Percentiles rank a stretch among this genome's conserved stretches.
Evolutionary conservation across 2,113 vertebrate species (phyloP).

Genomic region (Phodopus roborovskii): DNA sequence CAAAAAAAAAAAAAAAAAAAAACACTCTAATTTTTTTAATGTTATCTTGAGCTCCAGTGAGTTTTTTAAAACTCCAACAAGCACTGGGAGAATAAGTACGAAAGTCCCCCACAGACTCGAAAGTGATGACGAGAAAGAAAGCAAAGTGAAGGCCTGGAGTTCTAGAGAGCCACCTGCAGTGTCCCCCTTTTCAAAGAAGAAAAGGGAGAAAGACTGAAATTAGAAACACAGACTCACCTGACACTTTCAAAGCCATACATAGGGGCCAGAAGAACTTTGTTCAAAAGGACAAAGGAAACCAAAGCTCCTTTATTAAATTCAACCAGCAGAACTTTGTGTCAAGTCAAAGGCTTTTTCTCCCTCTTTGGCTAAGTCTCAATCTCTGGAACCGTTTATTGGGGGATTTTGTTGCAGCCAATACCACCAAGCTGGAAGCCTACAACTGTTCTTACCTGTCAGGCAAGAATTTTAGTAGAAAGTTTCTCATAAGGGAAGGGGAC

Average conservation of each 20-base stretch:
- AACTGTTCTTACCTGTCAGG: background rate
- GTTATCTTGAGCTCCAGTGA: constrained; percentile 13
- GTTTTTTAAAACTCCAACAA: constrained; percentile 28
- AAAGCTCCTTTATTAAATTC: constrained; percentile 69
- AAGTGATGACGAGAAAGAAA: constrained; percentile 26
- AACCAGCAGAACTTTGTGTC: constrained; percentile 1
- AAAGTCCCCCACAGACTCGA: constrained; percentile 58
- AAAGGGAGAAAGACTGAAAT: constrained; percentile 68
- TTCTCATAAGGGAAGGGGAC: background rate
- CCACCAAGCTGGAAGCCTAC: background rate
- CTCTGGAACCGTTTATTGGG: constrained; percentile 1
- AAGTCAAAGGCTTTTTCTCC: background rate
- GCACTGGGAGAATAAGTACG: constrained; percentile 2
- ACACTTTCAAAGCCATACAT: constrained; percentile 61
- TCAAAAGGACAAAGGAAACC: constrained; percentile 70
- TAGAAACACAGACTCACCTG: constrained; percentile 59
- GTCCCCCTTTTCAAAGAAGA: constrained; percentile 48
- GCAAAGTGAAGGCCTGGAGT: constrained; percentile 33
- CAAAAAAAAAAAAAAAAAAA: no score
- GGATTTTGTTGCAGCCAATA: background rate
- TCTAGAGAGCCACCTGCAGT: constrained; percentile 54
- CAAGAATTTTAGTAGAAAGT: background rate
- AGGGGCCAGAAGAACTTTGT: constrained; percentile 33
- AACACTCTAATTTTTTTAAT: background rate
- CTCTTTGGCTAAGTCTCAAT: background rate